Conservation (phyloP, 2,888 invertebrate species). For the Drosophila demipolita region DNA sequence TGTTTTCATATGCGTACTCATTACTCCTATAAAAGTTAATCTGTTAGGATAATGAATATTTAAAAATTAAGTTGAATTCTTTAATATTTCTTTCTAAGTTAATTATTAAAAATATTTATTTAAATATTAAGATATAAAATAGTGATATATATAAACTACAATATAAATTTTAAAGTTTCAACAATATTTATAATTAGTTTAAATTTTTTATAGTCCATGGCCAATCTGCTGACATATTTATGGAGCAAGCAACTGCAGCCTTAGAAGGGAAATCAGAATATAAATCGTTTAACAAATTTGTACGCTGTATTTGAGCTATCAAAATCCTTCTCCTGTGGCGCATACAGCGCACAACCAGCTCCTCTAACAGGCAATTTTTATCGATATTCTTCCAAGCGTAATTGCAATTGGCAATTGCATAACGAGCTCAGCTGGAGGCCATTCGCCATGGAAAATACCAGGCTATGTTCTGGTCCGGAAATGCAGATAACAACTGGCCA, state of each 20-base stretch:
- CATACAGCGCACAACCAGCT: not conserved
- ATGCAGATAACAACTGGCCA: conserved; percentile 28
- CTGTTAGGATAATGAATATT: not conserved
- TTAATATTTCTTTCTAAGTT: not conserved
- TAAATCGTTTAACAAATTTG: conserved; percentile 14
- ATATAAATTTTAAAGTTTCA: not conserved
- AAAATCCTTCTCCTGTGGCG: conserved; percentile 11
- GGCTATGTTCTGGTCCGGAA: conserved; percentile 9
- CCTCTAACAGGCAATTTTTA: conserved; percentile 7
- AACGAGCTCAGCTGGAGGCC: conserved; percentile 42
- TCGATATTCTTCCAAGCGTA: conserved; percentile 45
- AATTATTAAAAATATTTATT: not conserved
- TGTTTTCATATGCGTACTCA: not conserved
- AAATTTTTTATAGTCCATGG: not conserved
- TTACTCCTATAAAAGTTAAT: not conserved
- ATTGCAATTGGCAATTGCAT: conserved; percentile 46
- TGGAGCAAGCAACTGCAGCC: conserved; percentile 3
- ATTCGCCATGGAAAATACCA: conserved; percentile 10
- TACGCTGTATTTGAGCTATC: conserved; percentile 27
- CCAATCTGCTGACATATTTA: not conserved
- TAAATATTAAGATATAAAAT: not conserved
- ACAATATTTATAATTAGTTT: not conserved
- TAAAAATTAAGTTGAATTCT: not conserved
- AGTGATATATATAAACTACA: not conserved
- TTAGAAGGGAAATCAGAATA: not conserved